Conservation (phyloP, 2,888 invertebrate genomes). For the Drosophila neutralis region DNA sequence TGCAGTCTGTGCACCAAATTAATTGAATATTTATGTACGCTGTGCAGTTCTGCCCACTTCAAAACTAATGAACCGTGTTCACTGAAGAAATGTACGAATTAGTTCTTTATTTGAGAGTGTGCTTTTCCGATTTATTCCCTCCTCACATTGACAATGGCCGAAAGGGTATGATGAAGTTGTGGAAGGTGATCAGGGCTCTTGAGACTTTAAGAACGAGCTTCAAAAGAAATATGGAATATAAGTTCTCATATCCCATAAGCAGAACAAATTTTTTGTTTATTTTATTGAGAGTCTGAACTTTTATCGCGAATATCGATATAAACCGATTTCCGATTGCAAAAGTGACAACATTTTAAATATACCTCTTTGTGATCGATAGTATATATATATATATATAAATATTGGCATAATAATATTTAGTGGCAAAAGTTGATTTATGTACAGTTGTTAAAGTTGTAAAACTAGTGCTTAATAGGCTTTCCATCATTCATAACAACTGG, state of each 20-base stretch:
- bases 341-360: background rate
- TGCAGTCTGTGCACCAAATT: background rate
- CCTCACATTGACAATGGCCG: background rate
- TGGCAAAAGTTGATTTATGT: background rate
- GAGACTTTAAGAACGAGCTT: background rate
- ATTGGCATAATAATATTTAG: background rate
- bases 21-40: background rate
- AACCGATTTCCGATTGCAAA: background rate
- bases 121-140: background rate
- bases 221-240: background rate
- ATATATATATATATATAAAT: background rate
- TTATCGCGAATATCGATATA: background rate
- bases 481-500: background rate
- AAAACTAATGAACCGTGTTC: no score
- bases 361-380: background rate
- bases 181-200: background rate
- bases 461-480: background rate
- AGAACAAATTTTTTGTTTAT: no score
- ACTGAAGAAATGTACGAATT: background rate
- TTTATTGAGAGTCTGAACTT: no score
- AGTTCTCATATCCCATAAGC: background rate
- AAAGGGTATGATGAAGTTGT: background rate
- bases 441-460: background rate
- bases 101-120: background rate
- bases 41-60: background rate